Conservation (phyloP, 2,888 invertebrate genomes). For the Bedellia somnulentella region DNA sequence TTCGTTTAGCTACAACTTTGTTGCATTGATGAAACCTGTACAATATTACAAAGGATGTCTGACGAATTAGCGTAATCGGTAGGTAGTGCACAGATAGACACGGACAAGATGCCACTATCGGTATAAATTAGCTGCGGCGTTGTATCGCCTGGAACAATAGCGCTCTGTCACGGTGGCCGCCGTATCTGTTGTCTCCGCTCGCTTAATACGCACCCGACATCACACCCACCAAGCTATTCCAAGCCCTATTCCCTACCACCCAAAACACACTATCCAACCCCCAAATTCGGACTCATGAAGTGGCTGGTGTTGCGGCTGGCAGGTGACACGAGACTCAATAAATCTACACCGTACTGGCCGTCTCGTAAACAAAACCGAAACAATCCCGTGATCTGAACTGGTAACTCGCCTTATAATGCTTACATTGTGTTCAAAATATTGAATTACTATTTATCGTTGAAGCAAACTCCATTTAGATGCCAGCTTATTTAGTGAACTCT, state of each 20-base stretch:
- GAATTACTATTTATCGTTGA: too few species aligned
- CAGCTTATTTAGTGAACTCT: too few species aligned
- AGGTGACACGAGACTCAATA: conserved; percentile 46
- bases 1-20: too few species aligned
- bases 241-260: conserved; percentile 17
- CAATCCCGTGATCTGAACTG: conserved; percentile 30
- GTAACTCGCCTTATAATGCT: too few species aligned
- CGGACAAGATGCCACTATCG: conserved; percentile 36
- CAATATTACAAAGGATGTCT: too few species aligned
- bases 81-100: too few species aligned
- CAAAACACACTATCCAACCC: conserved; percentile 14
- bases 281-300: conserved; percentile 19
- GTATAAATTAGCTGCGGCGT: conserved; percentile 47
- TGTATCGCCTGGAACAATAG: conserved; percentile 42
- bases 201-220: conserved; percentile 14
- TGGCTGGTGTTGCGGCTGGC: conserved; percentile 40
- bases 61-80: too few species aligned
- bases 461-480: too few species aligned
- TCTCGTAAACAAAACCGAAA: conserved; percentile 28
- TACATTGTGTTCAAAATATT: too few species aligned
- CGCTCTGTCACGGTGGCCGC: conserved; percentile 37
- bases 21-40: too few species aligned
- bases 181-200: conserved; percentile 6
- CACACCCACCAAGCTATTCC: conserved; percentile 7
- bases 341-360: conserved; percentile 28